Percentiles rank a stretch among this genome's conserved stretches.
Evolutionary conservation across 2,113 vertebrate species (phyloP).

Genomic region (Corythornis cristatus): DNA sequence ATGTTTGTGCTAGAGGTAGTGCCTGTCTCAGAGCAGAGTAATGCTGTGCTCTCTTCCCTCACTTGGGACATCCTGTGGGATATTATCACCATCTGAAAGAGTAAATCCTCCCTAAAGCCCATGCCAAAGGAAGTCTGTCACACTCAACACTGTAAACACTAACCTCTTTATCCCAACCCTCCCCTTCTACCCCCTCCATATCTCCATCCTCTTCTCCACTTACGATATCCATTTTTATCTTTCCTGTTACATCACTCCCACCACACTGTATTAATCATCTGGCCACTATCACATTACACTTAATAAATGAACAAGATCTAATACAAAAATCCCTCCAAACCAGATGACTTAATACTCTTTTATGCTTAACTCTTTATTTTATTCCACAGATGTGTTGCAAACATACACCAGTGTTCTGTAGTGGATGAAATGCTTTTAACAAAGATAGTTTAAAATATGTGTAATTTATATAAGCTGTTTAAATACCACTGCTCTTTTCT

Average conservation of each 20-base stretch:
- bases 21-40: neutral
- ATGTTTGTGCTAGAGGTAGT: neutral
- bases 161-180: neutral
- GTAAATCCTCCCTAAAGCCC: neutral
- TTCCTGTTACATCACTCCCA: conserved; percentile 60
- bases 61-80: neutral
- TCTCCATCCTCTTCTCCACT: neutral
- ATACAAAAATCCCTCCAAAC: conserved; percentile 61
- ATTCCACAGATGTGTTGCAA: conserved; percentile 48
- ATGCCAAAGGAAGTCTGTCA: neutral
- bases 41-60: neutral
- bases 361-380: conserved; percentile 34
- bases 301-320: conserved; percentile 65
- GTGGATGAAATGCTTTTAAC: conserved; percentile 34
- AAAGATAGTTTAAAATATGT: conserved; percentile 17
- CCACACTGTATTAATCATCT: conserved; percentile 66
- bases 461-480: conserved; percentile 12
- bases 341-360: conserved; percentile 63
- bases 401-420: conserved; percentile 7
- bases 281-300: conserved; percentile 63
- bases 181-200: neutral
- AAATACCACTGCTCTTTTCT: neutral
- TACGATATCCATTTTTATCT: conserved; percentile 48
- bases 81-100: neutral
- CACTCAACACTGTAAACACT: conserved; percentile 21